Percentiles rank a stretch among this genome's conserved stretches.
Evolutionary conservation across 1,140 invertebrate species (phyloP).

Genomic region (Monomorium pharaonis): DNA sequence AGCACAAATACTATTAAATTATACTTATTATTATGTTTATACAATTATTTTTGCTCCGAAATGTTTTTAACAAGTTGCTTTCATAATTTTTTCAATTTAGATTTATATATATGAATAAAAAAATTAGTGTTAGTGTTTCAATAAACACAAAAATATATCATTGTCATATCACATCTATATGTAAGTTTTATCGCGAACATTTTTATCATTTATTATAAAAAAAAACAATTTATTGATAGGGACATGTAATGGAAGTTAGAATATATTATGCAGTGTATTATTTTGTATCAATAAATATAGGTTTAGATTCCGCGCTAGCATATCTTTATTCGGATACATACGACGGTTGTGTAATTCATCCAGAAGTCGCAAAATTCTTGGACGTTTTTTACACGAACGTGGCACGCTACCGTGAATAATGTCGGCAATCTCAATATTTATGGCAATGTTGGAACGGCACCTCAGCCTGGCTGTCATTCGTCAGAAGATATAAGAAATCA

Average conservation of each 20-base stretch:
- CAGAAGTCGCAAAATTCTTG: not conserved
- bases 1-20: not conserved
- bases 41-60: not conserved
- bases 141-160: not conserved
- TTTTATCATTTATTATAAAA: not conserved
- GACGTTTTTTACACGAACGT: not conserved
- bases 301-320: not conserved
- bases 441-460: not conserved
- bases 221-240: not conserved
- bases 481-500: not conserved
- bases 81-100: not conserved
- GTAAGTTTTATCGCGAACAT: not conserved
- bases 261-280: not conserved
- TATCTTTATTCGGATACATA: not conserved
- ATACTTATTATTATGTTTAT: not conserved
- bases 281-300: not conserved
- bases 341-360: not conserved
- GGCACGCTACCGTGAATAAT: not conserved
- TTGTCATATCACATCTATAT: not conserved
- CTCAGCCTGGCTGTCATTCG: not conserved
- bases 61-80: not conserved
- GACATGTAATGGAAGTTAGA: not conserved
- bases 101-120: not conserved
- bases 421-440: not conserved
- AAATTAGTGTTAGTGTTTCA: not conserved